Evolutionary conservation across 2,888 invertebrate genomes (phyloP).

Genomic region (Melanotus villosus): DNA sequence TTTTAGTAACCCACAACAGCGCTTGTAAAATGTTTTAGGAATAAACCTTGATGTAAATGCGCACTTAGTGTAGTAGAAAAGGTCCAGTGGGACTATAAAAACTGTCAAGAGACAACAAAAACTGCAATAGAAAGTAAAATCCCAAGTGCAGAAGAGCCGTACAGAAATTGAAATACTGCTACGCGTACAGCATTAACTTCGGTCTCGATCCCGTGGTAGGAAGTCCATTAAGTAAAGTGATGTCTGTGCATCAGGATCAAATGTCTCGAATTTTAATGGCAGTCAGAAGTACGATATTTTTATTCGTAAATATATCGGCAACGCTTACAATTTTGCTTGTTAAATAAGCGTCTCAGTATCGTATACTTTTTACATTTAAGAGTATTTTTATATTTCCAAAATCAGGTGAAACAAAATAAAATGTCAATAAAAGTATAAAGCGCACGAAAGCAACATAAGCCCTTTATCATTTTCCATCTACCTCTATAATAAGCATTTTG

Average conservation of each 20-base stretch:
- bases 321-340: neutral
- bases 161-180: conserved; percentile 52
- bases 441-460: neutral
- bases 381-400: neutral
- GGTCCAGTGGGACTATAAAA: conserved; percentile 18
- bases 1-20: neutral
- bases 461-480: neutral
- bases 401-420: conserved; percentile 2
- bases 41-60: conserved; percentile 20
- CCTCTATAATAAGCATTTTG: no score
- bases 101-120: conserved; percentile 13
- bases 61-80: conserved; percentile 7
- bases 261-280: conserved; percentile 56
- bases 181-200: conserved; percentile 46
- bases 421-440: neutral
- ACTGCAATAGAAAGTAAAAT: conserved; percentile 26
- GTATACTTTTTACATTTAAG: no score
- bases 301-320: conserved; percentile 21
- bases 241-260: conserved; percentile 54
- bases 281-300: conserved; percentile 19
- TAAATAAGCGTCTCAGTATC: no score
- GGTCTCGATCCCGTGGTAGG: conserved; percentile 47
- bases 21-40: conserved; percentile 17
- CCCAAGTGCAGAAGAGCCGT: conserved; percentile 44
- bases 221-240: conserved; percentile 57